phyloP scores from a whole-genome alignment of 2,113 vertebrate species.

The Phocoena phocoena region DNA sequence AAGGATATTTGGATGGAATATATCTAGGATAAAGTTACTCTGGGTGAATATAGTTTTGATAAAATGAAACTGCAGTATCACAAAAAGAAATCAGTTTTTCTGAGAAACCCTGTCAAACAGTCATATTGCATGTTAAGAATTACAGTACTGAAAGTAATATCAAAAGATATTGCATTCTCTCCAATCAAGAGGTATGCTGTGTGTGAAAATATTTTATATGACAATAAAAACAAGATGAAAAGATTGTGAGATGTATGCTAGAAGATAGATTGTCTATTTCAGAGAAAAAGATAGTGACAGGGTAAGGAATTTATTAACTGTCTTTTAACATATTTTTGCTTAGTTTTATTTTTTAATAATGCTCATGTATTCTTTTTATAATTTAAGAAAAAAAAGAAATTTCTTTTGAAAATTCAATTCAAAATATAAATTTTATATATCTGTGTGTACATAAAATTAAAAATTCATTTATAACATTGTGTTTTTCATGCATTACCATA shows the following conservation, averaged over 20 bases:
- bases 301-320: background rate
- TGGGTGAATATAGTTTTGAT: background rate
- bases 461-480: background rate
- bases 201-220: background rate
- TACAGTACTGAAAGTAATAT: background rate
- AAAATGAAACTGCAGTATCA: background rate
- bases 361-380: background rate
- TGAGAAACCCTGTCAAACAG: background rate
- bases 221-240: background rate
- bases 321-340: background rate
- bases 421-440: background rate
- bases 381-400: background rate
- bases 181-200: background rate
- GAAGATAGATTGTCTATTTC: background rate
- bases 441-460: background rate
- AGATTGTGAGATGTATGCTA: background rate
- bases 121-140: background rate
- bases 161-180: background rate
- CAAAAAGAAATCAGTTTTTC: background rate
- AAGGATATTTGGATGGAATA: background rate
- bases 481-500: background rate
- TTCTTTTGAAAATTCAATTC: background rate
- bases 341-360: background rate
- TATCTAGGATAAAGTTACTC: background rate
- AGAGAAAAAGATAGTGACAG: background rate